Percentiles rank a stretch among this genome's conserved stretches.
Evolutionary conservation across 1,140 invertebrate species (phyloP).

Genomic region (Psix sp.): DNA sequence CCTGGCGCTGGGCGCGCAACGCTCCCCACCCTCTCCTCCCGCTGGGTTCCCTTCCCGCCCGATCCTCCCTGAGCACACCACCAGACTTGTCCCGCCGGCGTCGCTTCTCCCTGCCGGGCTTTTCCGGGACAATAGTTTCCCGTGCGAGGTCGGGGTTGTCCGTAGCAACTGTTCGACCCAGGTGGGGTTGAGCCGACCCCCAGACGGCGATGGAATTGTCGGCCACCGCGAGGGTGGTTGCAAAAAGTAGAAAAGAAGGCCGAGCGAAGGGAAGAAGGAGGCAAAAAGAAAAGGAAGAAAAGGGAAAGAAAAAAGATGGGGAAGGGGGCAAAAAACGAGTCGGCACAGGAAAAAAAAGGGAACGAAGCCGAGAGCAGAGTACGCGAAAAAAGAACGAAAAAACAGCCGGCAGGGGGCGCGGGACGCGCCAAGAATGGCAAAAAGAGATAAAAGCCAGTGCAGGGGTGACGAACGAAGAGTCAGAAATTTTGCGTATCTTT

Average conservation of each 20-base stretch:
- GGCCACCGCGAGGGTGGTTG: slow-evolving; percentile 44
- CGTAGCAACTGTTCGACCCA: slow-evolving; percentile 70
- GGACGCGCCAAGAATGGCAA: slow-evolving; percentile 41
- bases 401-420: slow-evolving; percentile 24
- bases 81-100: background rate
- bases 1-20: slow-evolving; percentile 67
- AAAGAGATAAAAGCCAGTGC: slow-evolving; percentile 43
- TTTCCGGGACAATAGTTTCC: slow-evolving; percentile 70
- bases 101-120: slow-evolving; percentile 33
- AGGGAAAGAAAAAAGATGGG: slow-evolving; percentile 37
- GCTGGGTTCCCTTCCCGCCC: slow-evolving; percentile 11
- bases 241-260: slow-evolving; percentile 51
- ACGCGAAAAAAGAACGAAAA: slow-evolving; percentile 29
- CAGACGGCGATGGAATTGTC: slow-evolving; percentile 71
- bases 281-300: slow-evolving; percentile 36
- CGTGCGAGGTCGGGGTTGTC: slow-evolving; percentile 68
- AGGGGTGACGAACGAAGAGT: slow-evolving; percentile 56
- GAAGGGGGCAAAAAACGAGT: slow-evolving; percentile 16
- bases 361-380: slow-evolving; percentile 28
- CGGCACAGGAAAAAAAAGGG: slow-evolving; percentile 23
- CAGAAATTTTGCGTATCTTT: slow-evolving; percentile 70
- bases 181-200: slow-evolving; percentile 50
- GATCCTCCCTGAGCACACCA: slow-evolving; percentile 34
- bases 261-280: slow-evolving; percentile 36
- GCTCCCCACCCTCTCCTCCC: slow-evolving; percentile 10